phyloP scores from a whole-genome alignment of 2,797 vertebrate species.

The Morelia viridis region DNA sequence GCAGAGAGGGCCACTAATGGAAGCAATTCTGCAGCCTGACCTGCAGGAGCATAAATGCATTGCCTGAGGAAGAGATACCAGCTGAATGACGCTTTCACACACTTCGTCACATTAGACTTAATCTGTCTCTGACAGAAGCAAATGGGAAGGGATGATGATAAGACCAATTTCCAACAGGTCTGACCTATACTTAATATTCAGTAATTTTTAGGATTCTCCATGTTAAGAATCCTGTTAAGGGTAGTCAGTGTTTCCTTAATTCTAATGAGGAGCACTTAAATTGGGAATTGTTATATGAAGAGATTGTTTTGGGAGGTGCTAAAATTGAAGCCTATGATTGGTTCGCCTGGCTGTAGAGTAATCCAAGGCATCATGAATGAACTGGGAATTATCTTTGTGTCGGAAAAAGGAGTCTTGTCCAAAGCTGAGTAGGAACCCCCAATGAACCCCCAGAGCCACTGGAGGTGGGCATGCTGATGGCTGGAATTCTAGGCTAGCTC shows the following conservation, averaged over 20 bases:
- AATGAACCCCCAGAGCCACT: not conserved
- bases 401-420: not conserved
- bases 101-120: not conserved
- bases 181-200: not conserved
- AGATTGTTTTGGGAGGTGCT: not conserved
- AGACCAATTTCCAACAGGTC: not conserved
- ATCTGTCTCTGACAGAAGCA: slow-evolving; percentile 20
- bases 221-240: not conserved
- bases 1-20: not conserved
- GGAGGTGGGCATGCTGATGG: not conserved
- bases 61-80: not conserved
- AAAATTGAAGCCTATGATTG: not conserved
- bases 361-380: not conserved
- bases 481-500: not conserved
- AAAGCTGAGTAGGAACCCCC: not conserved
- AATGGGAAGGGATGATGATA: not conserved
- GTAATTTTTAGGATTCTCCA: not conserved
- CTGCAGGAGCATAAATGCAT: not conserved
- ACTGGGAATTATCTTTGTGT: not conserved
- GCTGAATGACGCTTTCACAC: slow-evolving; percentile 17
- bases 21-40: not conserved
- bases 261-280: not conserved
- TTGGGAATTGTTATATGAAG: not conserved
- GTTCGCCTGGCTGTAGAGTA: not conserved
- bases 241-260: not conserved